A percentile compares a stretch with the other conserved stretches of the same genome.
Evolutionary conservation across 2,888 invertebrate species (phyloP).

Genomic region (Folsomia manolachei): DNA sequence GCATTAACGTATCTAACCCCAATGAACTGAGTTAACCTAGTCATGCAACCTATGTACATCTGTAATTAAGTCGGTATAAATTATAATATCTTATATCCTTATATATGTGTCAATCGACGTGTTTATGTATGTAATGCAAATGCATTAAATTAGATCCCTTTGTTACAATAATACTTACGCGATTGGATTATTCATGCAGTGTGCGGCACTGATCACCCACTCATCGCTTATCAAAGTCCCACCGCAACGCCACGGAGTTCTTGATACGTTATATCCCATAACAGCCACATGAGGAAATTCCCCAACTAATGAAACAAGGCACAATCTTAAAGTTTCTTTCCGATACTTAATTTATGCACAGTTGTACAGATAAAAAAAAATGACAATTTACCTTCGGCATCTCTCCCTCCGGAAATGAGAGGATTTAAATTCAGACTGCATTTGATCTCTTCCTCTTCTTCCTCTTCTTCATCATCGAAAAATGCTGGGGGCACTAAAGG

Average conservation of each 20-base stretch:
- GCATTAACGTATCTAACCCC: not conserved
- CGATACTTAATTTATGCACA: no score
- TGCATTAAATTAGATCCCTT: no score
- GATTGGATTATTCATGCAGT: constrained; percentile 13
- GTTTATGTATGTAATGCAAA: no score
- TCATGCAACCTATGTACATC: not conserved
- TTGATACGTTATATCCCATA: constrained; percentile 18
- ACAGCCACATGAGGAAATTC: constrained; percentile 26
- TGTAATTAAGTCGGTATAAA: no score
- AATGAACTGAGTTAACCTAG: not conserved
- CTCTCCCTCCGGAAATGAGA: constrained; percentile 21
- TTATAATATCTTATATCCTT: no score
- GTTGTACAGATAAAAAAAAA: no score
- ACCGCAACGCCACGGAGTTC: constrained; percentile 40
- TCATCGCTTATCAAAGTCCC: constrained; percentile 47
- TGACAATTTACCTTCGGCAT: no score
- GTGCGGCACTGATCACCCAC: constrained; percentile 38
- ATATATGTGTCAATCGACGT: no score
- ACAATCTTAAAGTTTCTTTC: no score
- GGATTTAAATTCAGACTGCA: constrained; percentile 21
- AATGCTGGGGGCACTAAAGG: constrained; percentile 25
- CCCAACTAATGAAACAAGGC: no score
- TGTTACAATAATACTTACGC: constrained; percentile 15
- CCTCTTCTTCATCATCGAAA: constrained; percentile 20
- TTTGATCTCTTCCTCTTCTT: constrained; percentile 8